Evolutionary conservation across 2,888 invertebrate genomes (phyloP).

Genomic region (Nomada lathburiana): DNA sequence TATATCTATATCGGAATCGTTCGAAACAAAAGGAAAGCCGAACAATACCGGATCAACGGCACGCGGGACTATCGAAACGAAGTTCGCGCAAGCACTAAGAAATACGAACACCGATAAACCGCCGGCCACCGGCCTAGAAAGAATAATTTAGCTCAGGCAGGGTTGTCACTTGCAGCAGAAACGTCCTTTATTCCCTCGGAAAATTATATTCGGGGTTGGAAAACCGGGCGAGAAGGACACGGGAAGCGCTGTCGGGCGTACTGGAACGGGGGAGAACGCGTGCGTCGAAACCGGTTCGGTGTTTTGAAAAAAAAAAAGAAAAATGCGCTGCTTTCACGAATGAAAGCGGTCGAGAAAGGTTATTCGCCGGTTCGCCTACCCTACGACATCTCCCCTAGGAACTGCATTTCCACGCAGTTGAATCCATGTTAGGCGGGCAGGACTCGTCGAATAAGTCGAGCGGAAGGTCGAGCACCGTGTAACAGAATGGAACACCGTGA

Average conservation of each 20-base stretch:
- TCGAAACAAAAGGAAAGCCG: background rate
- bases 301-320: background rate
- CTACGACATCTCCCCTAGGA: background rate
- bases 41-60: background rate
- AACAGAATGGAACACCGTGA: conserved; percentile 45
- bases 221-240: conserved; percentile 5
- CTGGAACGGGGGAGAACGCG: conserved; percentile 3
- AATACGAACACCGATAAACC: conserved; percentile 28
- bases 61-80: background rate
- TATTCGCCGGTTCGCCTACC: no score
- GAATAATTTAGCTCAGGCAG: conserved; percentile 28
- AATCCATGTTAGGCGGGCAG: background rate
- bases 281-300: conserved; percentile 16
- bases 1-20: background rate
- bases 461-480: conserved; percentile 20
- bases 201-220: conserved; percentile 38
- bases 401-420: background rate
- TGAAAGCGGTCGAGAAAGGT: background rate
- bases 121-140: conserved; percentile 13
- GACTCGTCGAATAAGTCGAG: conserved; percentile 9
- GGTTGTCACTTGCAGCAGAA: conserved; percentile 46
- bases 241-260: conserved; percentile 2
- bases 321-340: conserved; percentile 8
- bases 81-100: background rate
- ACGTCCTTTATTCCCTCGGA: conserved; percentile 30